Base-by-base conservation (phyloP, 2,113 vertebrate species). In the Oostethus manadensis region DNA sequence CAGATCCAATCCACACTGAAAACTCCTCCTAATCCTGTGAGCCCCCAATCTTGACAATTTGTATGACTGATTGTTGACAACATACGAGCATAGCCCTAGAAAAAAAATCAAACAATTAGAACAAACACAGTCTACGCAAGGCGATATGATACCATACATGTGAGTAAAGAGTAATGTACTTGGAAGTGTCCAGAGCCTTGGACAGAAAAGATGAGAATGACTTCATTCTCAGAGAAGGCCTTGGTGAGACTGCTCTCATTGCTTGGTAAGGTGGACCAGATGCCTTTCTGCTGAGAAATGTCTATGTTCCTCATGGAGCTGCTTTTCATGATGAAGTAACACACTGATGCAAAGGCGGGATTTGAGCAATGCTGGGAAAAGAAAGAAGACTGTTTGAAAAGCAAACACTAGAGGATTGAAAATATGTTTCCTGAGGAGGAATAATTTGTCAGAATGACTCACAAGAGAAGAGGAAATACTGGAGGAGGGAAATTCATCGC, bases 311-410 rank as follows among this genome's bases (percentile, higher is more conserved):
- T 89, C 53, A 89, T 4, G 63, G 90, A 96, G 81, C 84, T 93
- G 72, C 96, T 97, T 85, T 98, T 97, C 92, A 99, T 93, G 79
- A 98, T 91, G 45, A 98, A 98, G 85, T 97, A 97, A 16, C 91
- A 87, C 68, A 91, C 60, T 1, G 85, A 85, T 23, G 73, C 61
- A 56, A 81, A 82, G 66, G 11, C 6, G 3, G 75, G 87, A 58
- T 87, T 84, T 46, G 89, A 88, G 50, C 90, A 89, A 49, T 71
- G 64, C 22, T 16, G 61, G 15, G 14, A 49, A 66, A 53, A 53
- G 35, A 38, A 38, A 38, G 9, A 38, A 47, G 8, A 47, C 45
- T 6, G 17, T 47, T n/a, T 10, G 45, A n/a, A 16, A 47, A 16
- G 18, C 18, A 16, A 15, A 18, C n/a, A 18, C 45, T 7, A 5